These are phyloP conservation scores for Eupithecia subfuscata DNA, from an alignment of 2,888 invertebrate species.

Conservation along the genomic window DNA sequence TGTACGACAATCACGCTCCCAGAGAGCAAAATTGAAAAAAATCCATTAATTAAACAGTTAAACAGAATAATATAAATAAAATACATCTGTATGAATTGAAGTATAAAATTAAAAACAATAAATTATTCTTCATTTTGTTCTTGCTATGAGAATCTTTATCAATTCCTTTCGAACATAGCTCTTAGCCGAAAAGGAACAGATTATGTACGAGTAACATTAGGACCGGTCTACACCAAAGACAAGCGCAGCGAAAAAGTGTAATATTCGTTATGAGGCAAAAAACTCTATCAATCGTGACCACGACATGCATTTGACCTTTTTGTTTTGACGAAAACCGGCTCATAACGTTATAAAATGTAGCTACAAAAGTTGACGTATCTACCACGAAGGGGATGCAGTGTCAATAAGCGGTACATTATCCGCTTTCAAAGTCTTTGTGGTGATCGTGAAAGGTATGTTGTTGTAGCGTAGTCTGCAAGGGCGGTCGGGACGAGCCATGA, in stretches of 20 bases:
- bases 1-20: slow-evolving; percentile 16
- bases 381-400: slow-evolving; percentile 70
- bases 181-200: not conserved
- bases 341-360: not conserved
- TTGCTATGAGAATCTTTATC: not conserved
- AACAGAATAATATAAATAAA: not conserved
- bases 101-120: slow-evolving; percentile 3
- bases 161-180: not conserved
- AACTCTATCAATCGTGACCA: not conserved
- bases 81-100: not conserved
- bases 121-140: not conserved
- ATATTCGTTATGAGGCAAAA: not conserved
- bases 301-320: not conserved
- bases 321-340: not conserved
- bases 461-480: slow-evolving; percentile 87
- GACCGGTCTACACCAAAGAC: not conserved
- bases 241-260: not conserved
- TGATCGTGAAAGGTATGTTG: slow-evolving; percentile 73
- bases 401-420: slow-evolving; percentile 74
- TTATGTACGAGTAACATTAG: not conserved
- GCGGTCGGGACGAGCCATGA: slow-evolving; percentile 89
- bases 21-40: slow-evolving; percentile 24
- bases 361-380: slow-evolving; percentile 18
- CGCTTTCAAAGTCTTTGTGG: slow-evolving; percentile 70
- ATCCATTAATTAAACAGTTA: not conserved